Conservation (phyloP, 2,888 invertebrate genomes). For the Nemoura dubitans region DNA sequence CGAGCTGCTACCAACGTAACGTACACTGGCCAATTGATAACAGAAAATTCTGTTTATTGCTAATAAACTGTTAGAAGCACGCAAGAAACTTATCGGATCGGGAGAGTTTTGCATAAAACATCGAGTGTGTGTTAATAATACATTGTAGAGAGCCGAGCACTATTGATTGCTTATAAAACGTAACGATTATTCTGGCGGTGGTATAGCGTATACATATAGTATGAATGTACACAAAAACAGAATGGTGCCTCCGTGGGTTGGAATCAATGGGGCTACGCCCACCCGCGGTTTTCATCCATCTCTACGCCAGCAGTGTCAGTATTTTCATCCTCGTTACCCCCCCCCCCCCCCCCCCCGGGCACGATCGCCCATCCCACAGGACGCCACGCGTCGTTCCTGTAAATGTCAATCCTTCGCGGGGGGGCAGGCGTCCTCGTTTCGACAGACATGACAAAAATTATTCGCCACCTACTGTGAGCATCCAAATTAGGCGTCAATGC, state of each 20-base stretch:
- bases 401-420: constrained; percentile 2
- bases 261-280: constrained; percentile 29
- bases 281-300: not conserved
- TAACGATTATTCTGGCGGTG: not conserved
- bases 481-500: not conserved
- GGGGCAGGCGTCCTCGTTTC: not conserved
- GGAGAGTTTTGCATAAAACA: not conserved
- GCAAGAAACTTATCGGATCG: not conserved
- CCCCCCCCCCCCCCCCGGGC: not conserved
- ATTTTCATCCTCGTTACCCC: constrained; percentile 27
- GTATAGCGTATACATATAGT: too few species aligned
- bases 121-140: not conserved
- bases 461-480: not conserved
- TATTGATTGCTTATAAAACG: not conserved
- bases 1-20: not conserved
- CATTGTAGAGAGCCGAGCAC: not conserved
- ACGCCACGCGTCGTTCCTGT: not conserved
- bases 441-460: not conserved
- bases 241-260: not conserved
- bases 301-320: not conserved
- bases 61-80: not conserved
- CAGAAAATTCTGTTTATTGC: constrained; percentile 2
- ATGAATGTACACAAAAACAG: not conserved
- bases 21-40: not conserved
- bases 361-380: not conserved